Evolutionary conservation across 2,113 vertebrate genomes (phyloP), one percentile per base, ranked within the genome.

Genomic region (Neodon shergylaensis): DNA sequence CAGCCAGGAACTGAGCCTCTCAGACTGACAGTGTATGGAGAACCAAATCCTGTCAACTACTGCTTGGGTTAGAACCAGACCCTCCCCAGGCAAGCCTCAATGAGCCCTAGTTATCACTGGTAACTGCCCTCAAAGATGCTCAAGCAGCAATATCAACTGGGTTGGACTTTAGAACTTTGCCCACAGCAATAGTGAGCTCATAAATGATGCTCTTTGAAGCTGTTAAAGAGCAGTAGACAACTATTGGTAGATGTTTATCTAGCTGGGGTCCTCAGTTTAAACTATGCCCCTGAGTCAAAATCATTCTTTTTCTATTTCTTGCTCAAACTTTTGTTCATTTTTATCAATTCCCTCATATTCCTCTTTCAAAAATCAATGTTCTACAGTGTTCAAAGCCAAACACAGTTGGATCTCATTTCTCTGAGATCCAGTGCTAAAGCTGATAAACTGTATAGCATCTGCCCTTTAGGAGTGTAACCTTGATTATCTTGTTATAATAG

Each of bases 231-330:
- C 10, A n/a, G 36, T 33, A 16, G 65, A 49, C 70, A 86, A 66
- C 33, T 1, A 68, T 44, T 31, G 42, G 81, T 52, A 61, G 21
- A 74, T 26, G 65, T 73, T 22, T 82, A 90, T 26, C 31, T 87
- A 26, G 33, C 52, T 61, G 8, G 1, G 86, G 58, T 44, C 42
- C n/a, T 93, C 76, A 88, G 44, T 16, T 61, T 81, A 76, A 93
- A 49, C 22, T 70, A 42, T 49, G 13, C 16, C 44, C 28, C 79
- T 74, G 36, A 73, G 39, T 81, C 72, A 77, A 79, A 72, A 14
- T 63, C 68, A 22, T 74, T 74, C 91, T 63, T 52, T 95, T 22
- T 16, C 16, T 83, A 83, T 96, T 88, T 72, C 26, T 91, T 19
- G 28, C 47, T 22, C 52, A 91, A 47, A 26, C n/a, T 82, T 96